A percentile compares a stretch with the other conserved stretches of the same genome.
Evolutionary conservation across 2,113 vertebrate species (phyloP).

Genomic region (Alligator sinensis): DNA sequence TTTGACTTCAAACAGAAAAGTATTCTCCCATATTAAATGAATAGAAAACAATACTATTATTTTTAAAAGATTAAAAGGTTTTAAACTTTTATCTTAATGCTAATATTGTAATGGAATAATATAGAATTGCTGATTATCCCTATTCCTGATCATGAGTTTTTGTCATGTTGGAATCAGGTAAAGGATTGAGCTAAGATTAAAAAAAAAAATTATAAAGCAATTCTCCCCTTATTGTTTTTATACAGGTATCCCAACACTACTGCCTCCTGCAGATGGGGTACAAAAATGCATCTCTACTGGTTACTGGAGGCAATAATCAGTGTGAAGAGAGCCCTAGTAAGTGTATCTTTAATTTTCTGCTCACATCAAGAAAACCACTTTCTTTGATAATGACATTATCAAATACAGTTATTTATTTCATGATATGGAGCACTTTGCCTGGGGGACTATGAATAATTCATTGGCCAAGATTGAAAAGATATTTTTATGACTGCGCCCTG

Average conservation of each 20-base stretch:
- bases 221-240: background rate
- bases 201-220: background rate
- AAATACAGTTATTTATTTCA: slow-evolving; percentile 72
- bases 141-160: background rate
- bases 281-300: background rate
- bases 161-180: background rate
- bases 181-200: background rate
- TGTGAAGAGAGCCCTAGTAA: slow-evolving; percentile 21
- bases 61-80: slow-evolving; percentile 40
- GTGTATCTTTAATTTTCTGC: slow-evolving; percentile 30
- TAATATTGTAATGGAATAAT: slow-evolving; percentile 26
- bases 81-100: slow-evolving; percentile 14
- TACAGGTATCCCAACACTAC: background rate
- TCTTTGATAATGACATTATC: slow-evolving; percentile 67
- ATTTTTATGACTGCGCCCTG: slow-evolving; percentile 45
- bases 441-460: slow-evolving; percentile 58
- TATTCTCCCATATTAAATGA: background rate
- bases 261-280: background rate
- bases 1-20: slow-evolving; percentile 5
- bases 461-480: slow-evolving; percentile 61
- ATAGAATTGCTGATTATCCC: slow-evolving; percentile 18
- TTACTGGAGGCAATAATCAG: slow-evolving; percentile 14
- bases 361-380: slow-evolving; percentile 48
- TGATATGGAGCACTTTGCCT: slow-evolving; percentile 35
- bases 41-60: background rate